Base-by-base conservation (phyloP, 1,140 invertebrate genomes). In the Macrocentrus cingulum region DNA sequence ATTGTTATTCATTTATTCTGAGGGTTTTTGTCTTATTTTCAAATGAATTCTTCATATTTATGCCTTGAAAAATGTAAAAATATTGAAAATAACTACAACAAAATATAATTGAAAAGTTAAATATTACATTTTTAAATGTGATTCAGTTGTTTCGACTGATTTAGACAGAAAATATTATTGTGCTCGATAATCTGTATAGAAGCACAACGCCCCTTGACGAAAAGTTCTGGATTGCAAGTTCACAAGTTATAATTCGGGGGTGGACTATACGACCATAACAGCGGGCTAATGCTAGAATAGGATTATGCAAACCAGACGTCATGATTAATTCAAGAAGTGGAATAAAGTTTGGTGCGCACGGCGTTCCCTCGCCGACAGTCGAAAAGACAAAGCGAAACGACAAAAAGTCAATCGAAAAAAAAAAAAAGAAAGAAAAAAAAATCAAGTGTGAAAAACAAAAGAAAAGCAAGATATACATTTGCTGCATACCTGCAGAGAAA, bases 311-410 rank as follows among this genome's bases (percentile, higher is more conserved):
- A 51, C 15, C 22, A 48, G 11, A 11, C 32, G 49, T 37, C 34
- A 51, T 51, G 49, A 51, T 51, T 51, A 51, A 51, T 51, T 51
- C 49, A 51, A 16, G 18, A 11, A 36, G 49, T 39, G 7, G 36
- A 5, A 29, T 51, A 15, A 51, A 51, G 49, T 36, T 51, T 51
- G 49, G 9, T 20, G 8, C 15, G 23, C 36, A 15, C 36, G 8
- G 23, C 15, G 15, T 15, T 4, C 3, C 36, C 8, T n/a, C 36
- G 36, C 13, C 7, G 15, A 36, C 4, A 32, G 18, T 13, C 0
- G 8, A 7, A 29, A 36, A 15, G 49, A 51, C 25, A 15, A 13
- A 13, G 13, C 22, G 22, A 29, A 29, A 29, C 13, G 25, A 15
- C n/a, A n/a, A 11, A 51, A 25, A 34, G 11, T 6, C 11, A 11